A percentile compares a stretch with the other conserved stretches of the same genome.
Conservation (phyloP, 2,797 vertebrate species). For the Sebastes diaconus region DNA sequence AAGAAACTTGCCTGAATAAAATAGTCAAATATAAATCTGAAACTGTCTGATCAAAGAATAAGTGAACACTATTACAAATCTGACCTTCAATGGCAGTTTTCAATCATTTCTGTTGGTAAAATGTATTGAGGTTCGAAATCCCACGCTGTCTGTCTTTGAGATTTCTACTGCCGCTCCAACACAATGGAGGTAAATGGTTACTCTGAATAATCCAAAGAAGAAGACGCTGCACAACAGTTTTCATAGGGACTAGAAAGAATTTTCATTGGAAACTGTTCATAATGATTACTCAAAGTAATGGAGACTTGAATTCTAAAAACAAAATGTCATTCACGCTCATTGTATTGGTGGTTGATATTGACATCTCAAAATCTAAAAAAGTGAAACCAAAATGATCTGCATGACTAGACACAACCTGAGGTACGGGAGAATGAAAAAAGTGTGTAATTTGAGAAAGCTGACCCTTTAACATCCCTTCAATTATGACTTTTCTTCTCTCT, state of each 20-base stretch:
- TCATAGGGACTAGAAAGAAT: not conserved
- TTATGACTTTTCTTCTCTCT: conserved; percentile 36
- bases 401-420: conserved; percentile 29
- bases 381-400: conserved; percentile 16
- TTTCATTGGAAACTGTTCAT: not conserved
- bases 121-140: not conserved
- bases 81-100: not conserved
- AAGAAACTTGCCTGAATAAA: too few relatives aligned
- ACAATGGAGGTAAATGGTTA: not conserved
- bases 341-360: not conserved
- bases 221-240: not conserved
- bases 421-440: not conserved
- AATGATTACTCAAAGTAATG: not conserved
- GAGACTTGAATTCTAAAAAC: not conserved
- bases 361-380: conserved; percentile 4
- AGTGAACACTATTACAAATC: too few relatives aligned
- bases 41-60: too few relatives aligned
- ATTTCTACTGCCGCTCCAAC: not conserved
- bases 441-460: conserved; percentile 46
- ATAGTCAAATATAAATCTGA: too few relatives aligned
- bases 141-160: not conserved
- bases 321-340: not conserved
- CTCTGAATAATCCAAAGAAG: not conserved
- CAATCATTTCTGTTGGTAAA: not conserved
- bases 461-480: conserved; percentile 43